Base-by-base conservation (phyloP, 1,140 invertebrate species). In the Yoshiicerus persimilis region DNA sequence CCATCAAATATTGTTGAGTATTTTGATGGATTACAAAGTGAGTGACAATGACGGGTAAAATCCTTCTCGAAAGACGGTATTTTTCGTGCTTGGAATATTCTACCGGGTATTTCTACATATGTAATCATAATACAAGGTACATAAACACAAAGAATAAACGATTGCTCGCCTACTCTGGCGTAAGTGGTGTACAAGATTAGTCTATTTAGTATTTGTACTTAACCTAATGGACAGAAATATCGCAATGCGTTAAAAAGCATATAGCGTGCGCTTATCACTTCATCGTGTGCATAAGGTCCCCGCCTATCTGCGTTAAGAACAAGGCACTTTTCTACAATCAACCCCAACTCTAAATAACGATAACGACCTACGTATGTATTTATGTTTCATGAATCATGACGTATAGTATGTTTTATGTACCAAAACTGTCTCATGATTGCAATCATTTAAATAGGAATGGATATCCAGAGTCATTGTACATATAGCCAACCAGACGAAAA, bases 1-100 rank as follows among this genome's bases (percentile, higher is more conserved):
- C 75, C 75, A 80, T 80, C 75, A 80, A 80, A 80, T 34, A 80
- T 80, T 80, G 75, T 80, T 80, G 75, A 80, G 75, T 34, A 36
- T 80, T 80, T 80, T 80, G 75, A 80, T 80, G 75, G 75, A 80
- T 80, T 80, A 32, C 32, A 34, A 80, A 80, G 75, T 80, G 75
- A 80, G 75, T 80, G 75, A 80, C 75, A 80, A 80, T 80, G 75
- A 80, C 32, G 30, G 32, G 75, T 16, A 36, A 80, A 80, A 80
- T 80, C 34, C 75, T 13, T 34, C 75, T 23, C 2, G 38, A 80
- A 16, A 80, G 16, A 80, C 34, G 75, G 32, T 36, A 80, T 80
- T 80, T 80, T 34, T 80, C 75, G 75, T 80, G 75, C 8, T 80
- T 70, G 30, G 9, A 64, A 20, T 39, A 39, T 13, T 5, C 47